Evolutionary conservation across 2,797 vertebrate species (phyloP).

Genomic region (Rousettus madagascariensis): DNA sequence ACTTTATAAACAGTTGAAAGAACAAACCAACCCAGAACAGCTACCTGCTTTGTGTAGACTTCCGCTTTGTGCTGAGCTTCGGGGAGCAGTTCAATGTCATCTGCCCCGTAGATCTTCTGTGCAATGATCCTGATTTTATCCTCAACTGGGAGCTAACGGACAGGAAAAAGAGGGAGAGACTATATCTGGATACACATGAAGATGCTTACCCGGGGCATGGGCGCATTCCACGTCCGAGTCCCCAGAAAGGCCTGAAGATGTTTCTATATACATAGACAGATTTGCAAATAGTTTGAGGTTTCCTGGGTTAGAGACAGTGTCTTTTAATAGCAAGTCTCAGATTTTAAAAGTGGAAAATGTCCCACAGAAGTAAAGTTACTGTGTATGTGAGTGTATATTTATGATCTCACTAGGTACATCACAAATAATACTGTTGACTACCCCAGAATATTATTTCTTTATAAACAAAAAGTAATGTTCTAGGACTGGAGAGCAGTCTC

Average conservation of each 20-base stretch:
- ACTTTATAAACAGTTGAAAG: neutral
- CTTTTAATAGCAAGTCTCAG: constrained; percentile 17
- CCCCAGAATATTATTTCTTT: constrained; percentile 6
- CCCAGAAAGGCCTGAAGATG: neutral
- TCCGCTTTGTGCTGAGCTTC: constrained; percentile 94
- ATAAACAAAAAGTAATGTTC: neutral
- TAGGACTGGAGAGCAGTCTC: neutral
- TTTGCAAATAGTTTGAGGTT: neutral
- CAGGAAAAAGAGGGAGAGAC: neutral
- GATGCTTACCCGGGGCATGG: neutral
- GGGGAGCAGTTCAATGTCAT: constrained; percentile 94
- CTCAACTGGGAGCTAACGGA: constrained; percentile 89
- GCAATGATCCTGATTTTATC: constrained; percentile 97
- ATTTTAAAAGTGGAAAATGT: neutral
- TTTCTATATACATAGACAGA: neutral
- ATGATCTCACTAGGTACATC: neutral
- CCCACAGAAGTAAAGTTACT: neutral
- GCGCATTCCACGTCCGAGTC: neutral
- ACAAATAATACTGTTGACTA: neutral
- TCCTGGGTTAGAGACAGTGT: neutral
- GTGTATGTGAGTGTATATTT: neutral
- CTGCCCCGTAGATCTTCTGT: constrained; percentile 96
- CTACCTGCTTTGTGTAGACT: constrained; percentile 96
- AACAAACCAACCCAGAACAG: neutral
- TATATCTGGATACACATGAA: neutral